Base-by-base conservation (phyloP, 2,113 vertebrate species). In the Myotis davidii region DNA sequence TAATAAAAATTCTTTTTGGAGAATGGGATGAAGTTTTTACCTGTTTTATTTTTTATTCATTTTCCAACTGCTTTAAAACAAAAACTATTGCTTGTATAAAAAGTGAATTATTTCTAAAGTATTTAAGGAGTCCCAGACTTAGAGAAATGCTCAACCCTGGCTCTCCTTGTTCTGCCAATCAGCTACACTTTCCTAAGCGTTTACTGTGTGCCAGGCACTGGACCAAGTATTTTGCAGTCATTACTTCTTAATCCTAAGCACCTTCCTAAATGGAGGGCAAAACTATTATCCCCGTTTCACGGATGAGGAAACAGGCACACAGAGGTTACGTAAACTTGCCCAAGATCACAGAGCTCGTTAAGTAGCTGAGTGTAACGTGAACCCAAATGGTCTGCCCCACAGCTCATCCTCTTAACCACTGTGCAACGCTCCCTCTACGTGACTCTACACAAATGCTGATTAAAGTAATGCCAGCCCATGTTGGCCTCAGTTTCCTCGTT, bases 151-250 rank as follows among this genome's bases (percentile, higher is more conserved):
- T 74, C 86, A 61, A 37, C 27, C 64, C 6, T 34, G n/a, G 77
- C 27, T 54, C 52, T 48, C 17, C 27, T 70, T 42, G 72, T 56
- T 72, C 79, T 74, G 48, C 20, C 93, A 48, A 69, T 52, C 6
- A 86, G 50, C 73, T 65, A 72, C 39, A 69, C 32, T 87, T 94
- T 52, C n/a, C 37, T 74, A 86, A 90, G 82, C 32, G 81, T 90
- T 32, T 56, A n/a, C 61, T 67, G 37, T 27, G 45, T 13, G 14
- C 23, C n/a, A 37, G 54, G 54, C n/a, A 48, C 50, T 39, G 21
- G 32, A 77, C 27, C n/a, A 70, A 59, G 32, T n/a, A 54, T 52
- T 87, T 37, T 32, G 69, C 14, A 25, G 34, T 67, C 54, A 69
- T 69, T 64, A 34, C 52, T 50, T 56, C 50, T 45, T 65, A 89